phyloP scores from a whole-genome alignment of 2,888 invertebrate species.

The Leucophenga montana region DNA sequence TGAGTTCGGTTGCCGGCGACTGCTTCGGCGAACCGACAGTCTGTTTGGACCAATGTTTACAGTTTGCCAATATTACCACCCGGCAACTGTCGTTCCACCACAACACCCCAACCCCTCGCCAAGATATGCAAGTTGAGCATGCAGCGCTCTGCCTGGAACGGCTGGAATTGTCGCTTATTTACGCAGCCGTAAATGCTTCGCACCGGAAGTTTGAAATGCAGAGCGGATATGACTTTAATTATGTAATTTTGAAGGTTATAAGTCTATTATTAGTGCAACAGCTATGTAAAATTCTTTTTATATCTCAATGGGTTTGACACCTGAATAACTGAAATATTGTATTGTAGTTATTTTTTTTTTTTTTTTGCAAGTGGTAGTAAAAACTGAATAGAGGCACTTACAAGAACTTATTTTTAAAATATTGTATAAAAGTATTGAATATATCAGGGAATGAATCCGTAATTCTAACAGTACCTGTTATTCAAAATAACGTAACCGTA shows the following conservation, averaged over 20 bases:
- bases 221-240: slow-evolving; percentile 42
- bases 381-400: no score
- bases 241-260: slow-evolving; percentile 43
- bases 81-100: slow-evolving; percentile 12
- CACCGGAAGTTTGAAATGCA: slow-evolving; percentile 28
- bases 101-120: no score
- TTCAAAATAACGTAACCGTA: no score
- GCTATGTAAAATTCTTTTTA: neutral
- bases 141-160: slow-evolving; percentile 27
- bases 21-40: no score
- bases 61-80: slow-evolving; percentile 40
- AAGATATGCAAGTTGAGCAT: neutral
- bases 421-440: no score
- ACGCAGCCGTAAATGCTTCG: slow-evolving; percentile 18
- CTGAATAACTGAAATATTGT: no score
- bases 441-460: no score
- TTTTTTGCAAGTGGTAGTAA: neutral
- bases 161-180: slow-evolving; percentile 36
- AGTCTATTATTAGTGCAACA: neutral
- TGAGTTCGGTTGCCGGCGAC: slow-evolving; percentile 1
- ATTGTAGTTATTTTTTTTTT: neutral
- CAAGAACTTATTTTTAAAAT: no score
- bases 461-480: no score
- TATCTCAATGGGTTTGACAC: no score
- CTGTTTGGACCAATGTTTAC: slow-evolving; percentile 46